These are phyloP conservation scores for Sialis fuliginosa DNA, from an alignment of 2,888 invertebrate species.

Conservation along the genomic window DNA sequence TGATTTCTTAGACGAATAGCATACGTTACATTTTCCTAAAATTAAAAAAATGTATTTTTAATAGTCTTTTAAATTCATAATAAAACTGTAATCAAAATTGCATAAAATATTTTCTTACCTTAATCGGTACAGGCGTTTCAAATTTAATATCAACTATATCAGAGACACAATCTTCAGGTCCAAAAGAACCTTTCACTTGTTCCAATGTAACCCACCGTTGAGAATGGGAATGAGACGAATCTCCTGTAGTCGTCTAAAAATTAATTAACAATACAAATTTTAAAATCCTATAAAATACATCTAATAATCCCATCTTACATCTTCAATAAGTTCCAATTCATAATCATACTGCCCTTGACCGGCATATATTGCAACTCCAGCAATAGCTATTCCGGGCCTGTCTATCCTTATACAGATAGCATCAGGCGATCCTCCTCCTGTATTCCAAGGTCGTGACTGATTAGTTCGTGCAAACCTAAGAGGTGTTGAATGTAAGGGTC, in stretches of 20 bases:
- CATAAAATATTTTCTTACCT: slow-evolving; percentile 30
- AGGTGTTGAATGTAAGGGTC: slow-evolving; percentile 61
- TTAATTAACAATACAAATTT: slow-evolving; percentile 3
- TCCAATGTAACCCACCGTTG: slow-evolving; percentile 83
- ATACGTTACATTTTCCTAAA: slow-evolving; percentile 70
- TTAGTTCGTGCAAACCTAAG: slow-evolving; percentile 83
- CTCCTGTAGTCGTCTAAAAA: slow-evolving; percentile 26
- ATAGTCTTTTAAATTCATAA: not conserved
- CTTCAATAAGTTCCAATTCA: slow-evolving; percentile 75
- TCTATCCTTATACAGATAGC: slow-evolving; percentile 92
- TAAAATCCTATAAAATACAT: not conserved
- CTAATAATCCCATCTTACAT: slow-evolving; percentile 28
- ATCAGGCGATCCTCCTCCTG: slow-evolving; percentile 91
- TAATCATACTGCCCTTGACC: slow-evolving; percentile 82
- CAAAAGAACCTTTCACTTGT: slow-evolving; percentile 65
- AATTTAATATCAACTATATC: slow-evolving; percentile 85
- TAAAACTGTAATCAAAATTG: not conserved
- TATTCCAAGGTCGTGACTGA: slow-evolving; percentile 86
- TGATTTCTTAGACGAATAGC: slow-evolving; percentile 76
- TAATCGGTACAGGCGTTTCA: slow-evolving; percentile 69
- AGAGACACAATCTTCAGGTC: slow-evolving; percentile 68
- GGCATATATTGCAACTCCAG: slow-evolving; percentile 79
- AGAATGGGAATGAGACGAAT: slow-evolving; percentile 36
- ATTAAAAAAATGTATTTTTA: slow-evolving; percentile 7
- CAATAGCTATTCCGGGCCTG: slow-evolving; percentile 70